Percentiles rank a stretch among this genome's conserved stretches.
These are phyloP conservation scores for Prosopocoilus inquinatus DNA, from an alignment of 2,888 invertebrate species.

Conservation along the genomic window DNA sequence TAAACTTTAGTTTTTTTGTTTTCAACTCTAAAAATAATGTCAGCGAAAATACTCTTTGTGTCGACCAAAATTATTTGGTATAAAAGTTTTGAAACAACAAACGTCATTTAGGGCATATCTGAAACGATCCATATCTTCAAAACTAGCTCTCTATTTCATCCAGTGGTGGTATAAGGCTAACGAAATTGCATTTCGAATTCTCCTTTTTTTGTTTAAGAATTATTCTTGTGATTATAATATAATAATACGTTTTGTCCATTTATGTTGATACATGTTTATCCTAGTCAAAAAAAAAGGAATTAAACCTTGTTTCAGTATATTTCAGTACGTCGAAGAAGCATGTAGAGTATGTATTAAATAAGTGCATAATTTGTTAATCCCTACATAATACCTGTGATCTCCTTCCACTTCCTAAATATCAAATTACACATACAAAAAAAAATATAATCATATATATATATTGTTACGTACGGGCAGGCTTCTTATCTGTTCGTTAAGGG, in stretches of 20 bases:
- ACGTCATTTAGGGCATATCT: background rate
- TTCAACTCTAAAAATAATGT: background rate
- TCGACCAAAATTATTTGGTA: background rate
- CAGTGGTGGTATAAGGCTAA: background rate
- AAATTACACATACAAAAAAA: constrained; percentile 48
- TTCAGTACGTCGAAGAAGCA: too few relatives aligned
- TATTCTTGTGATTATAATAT: background rate
- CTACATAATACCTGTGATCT: constrained; percentile 15
- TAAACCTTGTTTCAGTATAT: too few relatives aligned
- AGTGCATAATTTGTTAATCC: background rate
- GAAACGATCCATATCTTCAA: background rate
- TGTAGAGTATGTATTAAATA: background rate
- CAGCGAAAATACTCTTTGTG: background rate
- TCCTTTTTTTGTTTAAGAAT: background rate
- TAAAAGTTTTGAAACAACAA: background rate
- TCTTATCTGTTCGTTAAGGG: constrained; percentile 11
- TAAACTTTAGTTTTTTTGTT: too few relatives aligned
- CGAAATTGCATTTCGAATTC: background rate
- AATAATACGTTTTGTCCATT: background rate
- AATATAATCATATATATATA: constrained; percentile 29
- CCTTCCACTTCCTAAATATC: constrained; percentile 26
- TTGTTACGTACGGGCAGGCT: constrained; percentile 13
- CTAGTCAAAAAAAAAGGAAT: too few relatives aligned
- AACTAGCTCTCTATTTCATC: constrained; percentile 2
- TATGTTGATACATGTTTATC: too few relatives aligned